Evolutionary conservation across 2,888 invertebrate genomes (phyloP), one percentile per base, ranked within the genome.

Genomic region (Mallateleia sp.): DNA sequence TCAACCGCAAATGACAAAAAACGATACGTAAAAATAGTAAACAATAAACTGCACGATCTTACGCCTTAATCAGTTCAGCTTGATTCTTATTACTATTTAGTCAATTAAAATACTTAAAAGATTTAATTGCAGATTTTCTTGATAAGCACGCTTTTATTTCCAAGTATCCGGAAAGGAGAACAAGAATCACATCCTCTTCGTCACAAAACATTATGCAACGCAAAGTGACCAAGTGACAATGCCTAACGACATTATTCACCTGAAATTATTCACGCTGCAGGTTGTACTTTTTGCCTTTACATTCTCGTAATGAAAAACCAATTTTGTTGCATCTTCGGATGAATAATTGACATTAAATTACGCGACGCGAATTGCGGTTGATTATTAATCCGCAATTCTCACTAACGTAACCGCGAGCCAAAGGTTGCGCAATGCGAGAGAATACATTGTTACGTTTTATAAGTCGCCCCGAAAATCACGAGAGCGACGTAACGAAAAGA

Each of bases 71-170:
- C 38, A 14, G 11, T 38, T 38, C 38, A 38, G 14, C 38, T 6
- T 11, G 38, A 8, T 11, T 38, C 38, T 38, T 38, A 38, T 38
- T 38, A 38, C 18, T 58, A 58, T 18, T 58, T 18, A 20, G 34
- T 34, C 34, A 18, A 25, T 9, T 9, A 5, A 56, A 34, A 6
- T 32, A 58, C n/a, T n/a, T 34, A 32, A 5, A 34, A n/a, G 5
- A 32, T 58, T 32, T 32, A 28, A 58, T 58, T 58, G 34, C 58
- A 58, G 34, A 58, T 25, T 58, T 58, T 58, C 18, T 58, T 58
- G 18, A 58, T 34, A 58, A 9, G 11, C 11, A 34, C 34, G 20
- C 18, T n/a, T 28, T 47, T 47, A 47, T 20, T 47, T 62, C 7
- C 38, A 24, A 14, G 2, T 20, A 67, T 52, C 14, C 32, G 22